Evolutionary conservation across 2,888 invertebrate genomes (phyloP).

Genomic region (Drosophila niveifrons): DNA sequence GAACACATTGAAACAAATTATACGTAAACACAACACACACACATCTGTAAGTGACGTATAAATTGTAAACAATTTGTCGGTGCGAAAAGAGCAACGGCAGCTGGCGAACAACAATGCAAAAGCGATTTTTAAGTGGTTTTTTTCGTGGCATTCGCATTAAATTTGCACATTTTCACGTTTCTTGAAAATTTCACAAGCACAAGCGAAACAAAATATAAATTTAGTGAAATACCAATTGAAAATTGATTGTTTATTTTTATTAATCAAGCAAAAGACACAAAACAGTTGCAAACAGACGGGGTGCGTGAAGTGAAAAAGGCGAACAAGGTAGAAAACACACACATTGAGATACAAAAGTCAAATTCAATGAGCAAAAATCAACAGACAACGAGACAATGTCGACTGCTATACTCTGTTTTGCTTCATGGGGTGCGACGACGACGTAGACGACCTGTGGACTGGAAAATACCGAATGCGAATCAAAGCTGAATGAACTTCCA

Average conservation of each 20-base stretch:
- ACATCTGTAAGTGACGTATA: constrained; percentile 18
- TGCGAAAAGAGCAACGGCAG: constrained; percentile 73
- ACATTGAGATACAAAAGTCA: constrained; percentile 17
- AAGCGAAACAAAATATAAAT: constrained; percentile 16
- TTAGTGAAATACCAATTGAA: constrained; percentile 43
- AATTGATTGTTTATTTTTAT: constrained; percentile 56
- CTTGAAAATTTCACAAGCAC: constrained; percentile 31
- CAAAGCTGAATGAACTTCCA: constrained; percentile 80
- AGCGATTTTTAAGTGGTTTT: constrained; percentile 52
- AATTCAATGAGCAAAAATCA: constrained; percentile 54
- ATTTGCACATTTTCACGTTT: constrained; percentile 59
- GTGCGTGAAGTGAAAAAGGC: neutral
- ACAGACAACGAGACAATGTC: constrained; percentile 50
- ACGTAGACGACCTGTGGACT: constrained; percentile 40
- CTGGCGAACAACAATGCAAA: constrained; percentile 59
- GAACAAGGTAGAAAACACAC: neutral
- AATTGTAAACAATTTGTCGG: constrained; percentile 71
- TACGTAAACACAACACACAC: neutral
- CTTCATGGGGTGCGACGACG: constrained; percentile 13
- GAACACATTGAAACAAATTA: constrained; percentile 21
- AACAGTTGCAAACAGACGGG: constrained; percentile 49
- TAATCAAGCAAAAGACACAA: constrained; percentile 51
- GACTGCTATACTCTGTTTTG: constrained; percentile 2
- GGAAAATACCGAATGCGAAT: constrained; percentile 49
- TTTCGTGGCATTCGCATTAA: constrained; percentile 21